Base-by-base conservation (phyloP, 2,888 invertebrate species). In the Limnephilus auricula region DNA sequence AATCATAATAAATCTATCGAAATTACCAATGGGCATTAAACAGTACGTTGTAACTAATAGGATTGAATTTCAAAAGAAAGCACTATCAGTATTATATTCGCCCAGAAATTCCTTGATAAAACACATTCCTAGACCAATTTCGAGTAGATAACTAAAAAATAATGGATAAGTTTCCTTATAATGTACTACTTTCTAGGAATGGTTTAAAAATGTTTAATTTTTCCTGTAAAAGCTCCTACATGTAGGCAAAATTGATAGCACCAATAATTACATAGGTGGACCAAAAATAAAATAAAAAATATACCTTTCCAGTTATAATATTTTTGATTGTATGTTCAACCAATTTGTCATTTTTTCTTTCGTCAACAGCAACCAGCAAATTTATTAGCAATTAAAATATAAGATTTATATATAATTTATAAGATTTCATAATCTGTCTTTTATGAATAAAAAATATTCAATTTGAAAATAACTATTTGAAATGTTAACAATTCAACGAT, bases 161-260 rank as follows among this genome's bases (percentile, higher is more conserved):
- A 25, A 45, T 13, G 15, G 9, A 6, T 9, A n/a, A 25, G 65
- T n/a, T 65, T 9, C 9, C 2, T 25, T 9, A 65, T 65, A n/a
- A 65, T 65, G 9, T 65, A 2, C 2, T 9, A 2, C 1, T 25
- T 65, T 65, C 65, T n/a, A 65, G 9, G 65, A 65, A 65, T n/a
- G 25, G 25, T 65, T n/a, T 65, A 2, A 65, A 65, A 65, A 6
- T 25, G 25, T 6, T 9, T 9, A 6, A 25, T 65, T 65, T 65
- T 65, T 65, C 65, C 25, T 65, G 65, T 25, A 65, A 65, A 25
- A 65, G 65, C 65, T 65, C 50, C 50, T 50, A 25, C 50, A n/a
- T 65, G 65, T 65, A 65, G 65, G 65, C 65, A 65, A 65, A 65
- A 65, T 65, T 65, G 65, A 65, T 65, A 65, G 65, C 65, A 65